phyloP scores from a whole-genome alignment of 23 tunicate species.

The Trididemnum clinides region DNA sequence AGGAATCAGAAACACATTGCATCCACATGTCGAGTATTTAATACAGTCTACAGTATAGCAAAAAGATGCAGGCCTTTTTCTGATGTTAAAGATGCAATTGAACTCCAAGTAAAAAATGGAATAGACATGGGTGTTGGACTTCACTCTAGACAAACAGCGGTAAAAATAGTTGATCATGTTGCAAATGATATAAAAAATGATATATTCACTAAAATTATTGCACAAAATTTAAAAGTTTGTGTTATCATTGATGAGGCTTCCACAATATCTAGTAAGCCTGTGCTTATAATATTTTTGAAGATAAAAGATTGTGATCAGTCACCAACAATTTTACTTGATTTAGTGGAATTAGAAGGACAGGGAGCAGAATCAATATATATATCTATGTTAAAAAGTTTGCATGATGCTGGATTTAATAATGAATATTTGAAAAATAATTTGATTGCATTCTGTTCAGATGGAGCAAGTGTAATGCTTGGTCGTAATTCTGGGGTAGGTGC shows the following conservation, averaged over 20 bases:
- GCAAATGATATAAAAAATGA: constrained; percentile 42
- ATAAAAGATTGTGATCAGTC: constrained; percentile 51
- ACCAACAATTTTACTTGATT: constrained; percentile 58
- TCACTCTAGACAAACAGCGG: constrained; percentile 52
- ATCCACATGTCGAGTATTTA: constrained; percentile 50
- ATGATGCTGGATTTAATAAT: constrained; percentile 48
- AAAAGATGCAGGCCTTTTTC: constrained; percentile 48
- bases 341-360: constrained; percentile 54
- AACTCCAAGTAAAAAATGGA: constrained; percentile 61
- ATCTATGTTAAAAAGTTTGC: constrained; percentile 46
- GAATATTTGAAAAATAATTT: constrained; percentile 46
- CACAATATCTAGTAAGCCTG: constrained; percentile 49
- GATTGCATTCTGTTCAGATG: constrained; percentile 55
- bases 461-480: constrained; percentile 67
- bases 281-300: constrained; percentile 39
- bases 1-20: neutral
- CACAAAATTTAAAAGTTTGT: constrained; percentile 48
- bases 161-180: constrained; percentile 59
- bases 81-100: constrained; percentile 53
- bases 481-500: constrained; percentile 39
- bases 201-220: constrained; percentile 51
- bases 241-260: constrained; percentile 60
- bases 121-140: constrained; percentile 55
- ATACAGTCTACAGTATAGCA: constrained; percentile 64
- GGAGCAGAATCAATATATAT: constrained; percentile 48